These are phyloP conservation scores for Strigamia maritima DNA, from an alignment of 2,888 invertebrate species.

Conservation along the genomic window DNA sequence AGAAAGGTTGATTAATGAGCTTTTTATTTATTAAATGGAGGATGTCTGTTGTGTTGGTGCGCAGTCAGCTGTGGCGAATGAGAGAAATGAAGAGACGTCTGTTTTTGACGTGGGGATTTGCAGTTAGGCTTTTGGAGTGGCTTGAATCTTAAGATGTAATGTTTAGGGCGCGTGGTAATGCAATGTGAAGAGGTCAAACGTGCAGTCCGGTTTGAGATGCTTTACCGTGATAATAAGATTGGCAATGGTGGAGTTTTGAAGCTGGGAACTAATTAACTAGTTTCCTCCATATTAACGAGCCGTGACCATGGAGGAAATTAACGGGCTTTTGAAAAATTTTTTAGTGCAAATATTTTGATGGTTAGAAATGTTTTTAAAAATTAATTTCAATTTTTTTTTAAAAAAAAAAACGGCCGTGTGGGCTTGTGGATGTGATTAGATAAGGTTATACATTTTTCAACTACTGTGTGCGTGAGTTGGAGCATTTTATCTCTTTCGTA, in stretches of 20 bases:
- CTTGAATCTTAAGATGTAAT: not conserved
- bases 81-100: not conserved
- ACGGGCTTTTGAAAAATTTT: not conserved
- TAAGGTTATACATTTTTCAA: not conserved
- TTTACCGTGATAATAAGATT: constrained; percentile 24
- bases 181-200: constrained; percentile 32
- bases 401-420: not conserved
- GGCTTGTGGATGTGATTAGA: not conserved
- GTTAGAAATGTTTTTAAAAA: not conserved
- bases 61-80: not conserved
- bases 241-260: constrained; percentile 11
- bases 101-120: not conserved
- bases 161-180: constrained; percentile 20
- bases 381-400: not conserved
- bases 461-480: constrained; percentile 14
- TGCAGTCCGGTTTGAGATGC: not conserved
- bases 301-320: not conserved
- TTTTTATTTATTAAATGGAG: not conserved
- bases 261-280: constrained; percentile 16
- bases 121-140: not conserved
- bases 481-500: constrained; percentile 4
- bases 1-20: not conserved
- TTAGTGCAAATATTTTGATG: not conserved
- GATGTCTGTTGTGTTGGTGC: not conserved
- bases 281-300: constrained; percentile 25